Evolutionary conservation across 2,797 vertebrate species (phyloP).

Genomic region (Paedocypris micromegethes): DNA sequence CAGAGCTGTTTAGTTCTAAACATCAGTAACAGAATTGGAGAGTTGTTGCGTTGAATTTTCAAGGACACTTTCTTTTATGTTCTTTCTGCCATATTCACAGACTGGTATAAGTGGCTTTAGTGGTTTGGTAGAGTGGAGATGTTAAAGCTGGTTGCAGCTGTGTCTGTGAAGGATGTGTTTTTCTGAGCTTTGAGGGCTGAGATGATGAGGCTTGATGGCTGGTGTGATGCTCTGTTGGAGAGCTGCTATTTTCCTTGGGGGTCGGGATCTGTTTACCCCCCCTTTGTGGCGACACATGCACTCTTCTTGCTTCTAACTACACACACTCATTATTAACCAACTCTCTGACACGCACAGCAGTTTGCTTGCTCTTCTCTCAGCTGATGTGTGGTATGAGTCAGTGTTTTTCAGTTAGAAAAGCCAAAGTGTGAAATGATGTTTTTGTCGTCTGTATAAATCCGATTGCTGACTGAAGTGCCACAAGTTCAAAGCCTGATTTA

Average conservation of each 20-base stretch:
- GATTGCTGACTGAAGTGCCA: too few relatives aligned
- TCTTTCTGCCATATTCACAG: neutral
- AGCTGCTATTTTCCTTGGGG: constrained; percentile 42
- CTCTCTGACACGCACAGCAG: neutral
- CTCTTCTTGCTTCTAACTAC: neutral
- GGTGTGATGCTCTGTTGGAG: constrained; percentile 47
- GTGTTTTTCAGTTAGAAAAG: neutral
- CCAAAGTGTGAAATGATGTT: neutral
- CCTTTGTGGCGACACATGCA: constrained; percentile 21
- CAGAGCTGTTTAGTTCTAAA: constrained; percentile 1
- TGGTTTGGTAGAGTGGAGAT: constrained; percentile 12
- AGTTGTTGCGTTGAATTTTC: constrained; percentile 1
- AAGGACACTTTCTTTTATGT: neutral
- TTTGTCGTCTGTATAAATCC: neutral
- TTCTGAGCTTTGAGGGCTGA: constrained; percentile 36
- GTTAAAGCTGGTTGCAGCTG: constrained; percentile 19
- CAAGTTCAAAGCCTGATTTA: too few relatives aligned
- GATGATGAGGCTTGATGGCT: constrained; percentile 53
- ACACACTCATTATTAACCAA: constrained; percentile 10
- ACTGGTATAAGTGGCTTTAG: constrained; percentile 1
- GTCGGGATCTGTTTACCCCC: constrained; percentile 19
- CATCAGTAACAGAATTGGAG: neutral
- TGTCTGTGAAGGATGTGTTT: constrained; percentile 22
- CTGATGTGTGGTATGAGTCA: constrained; percentile 17
- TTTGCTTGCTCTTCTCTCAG: constrained; percentile 1